Percentiles rank a stretch among this genome's conserved stretches.
Conservation (phyloP, 92 coral and sea anemone genomes). For the Isaurus tuberculatus region DNA sequence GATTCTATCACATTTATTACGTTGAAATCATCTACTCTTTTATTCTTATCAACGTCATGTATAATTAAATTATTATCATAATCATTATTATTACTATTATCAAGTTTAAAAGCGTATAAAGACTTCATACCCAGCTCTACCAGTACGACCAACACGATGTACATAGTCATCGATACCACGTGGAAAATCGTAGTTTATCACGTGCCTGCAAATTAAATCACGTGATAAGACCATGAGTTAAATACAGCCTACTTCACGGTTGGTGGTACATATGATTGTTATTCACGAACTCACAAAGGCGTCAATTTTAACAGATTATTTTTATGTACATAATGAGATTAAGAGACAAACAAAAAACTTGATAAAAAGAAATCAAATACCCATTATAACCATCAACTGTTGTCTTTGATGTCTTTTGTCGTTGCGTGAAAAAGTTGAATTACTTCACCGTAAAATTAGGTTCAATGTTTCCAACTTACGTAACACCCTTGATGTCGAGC, state of each 20-base stretch:
- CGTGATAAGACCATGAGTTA: background rate
- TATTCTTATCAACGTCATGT: background rate
- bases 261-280: too few species aligned
- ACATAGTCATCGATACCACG: conserved; percentile 96
- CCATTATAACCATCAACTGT: background rate
- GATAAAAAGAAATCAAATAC: background rate
- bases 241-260: too few species aligned
- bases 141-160: conserved; percentile 97
- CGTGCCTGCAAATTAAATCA: conserved; percentile 70
- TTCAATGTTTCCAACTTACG: conserved; percentile 66
- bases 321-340: too few species aligned
- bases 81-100: background rate
- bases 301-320: too few species aligned
- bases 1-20: too few species aligned
- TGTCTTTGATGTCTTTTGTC: background rate
- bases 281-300: background rate
- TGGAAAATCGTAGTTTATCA: conserved; percentile 92
- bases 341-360: too few species aligned
- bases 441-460: background rate
- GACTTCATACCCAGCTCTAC: conserved; percentile 90
- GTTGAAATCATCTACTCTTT: too few species aligned
- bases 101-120: background rate
- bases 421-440: background rate
- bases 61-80: background rate
- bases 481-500: conserved; percentile 93